Evolutionary conservation across 2,113 vertebrate species (phyloP).

Genomic region (Podarcis raffonei): DNA sequence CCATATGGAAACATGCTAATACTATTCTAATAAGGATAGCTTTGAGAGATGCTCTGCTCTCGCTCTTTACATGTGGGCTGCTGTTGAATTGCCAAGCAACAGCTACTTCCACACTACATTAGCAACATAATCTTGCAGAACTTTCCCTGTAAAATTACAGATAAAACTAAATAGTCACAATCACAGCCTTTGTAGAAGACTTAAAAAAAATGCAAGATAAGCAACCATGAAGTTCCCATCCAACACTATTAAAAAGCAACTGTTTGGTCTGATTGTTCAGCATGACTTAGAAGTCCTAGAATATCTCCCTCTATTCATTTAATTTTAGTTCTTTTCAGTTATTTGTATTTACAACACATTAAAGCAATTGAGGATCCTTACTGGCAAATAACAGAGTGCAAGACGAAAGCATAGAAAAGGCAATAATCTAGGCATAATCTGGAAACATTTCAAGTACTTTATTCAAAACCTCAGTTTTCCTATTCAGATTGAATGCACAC

Average conservation of each 20-base stretch:
- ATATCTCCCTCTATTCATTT: background rate
- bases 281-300: background rate
- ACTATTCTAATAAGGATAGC: slow-evolving; percentile 45
- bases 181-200: slow-evolving; percentile 3
- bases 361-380: background rate
- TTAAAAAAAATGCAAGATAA: background rate
- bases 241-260: background rate
- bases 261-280: background rate
- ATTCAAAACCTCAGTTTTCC: background rate
- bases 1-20: background rate
- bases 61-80: background rate
- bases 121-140: slow-evolving; percentile 21
- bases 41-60: slow-evolving; percentile 28
- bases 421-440: background rate
- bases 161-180: background rate
- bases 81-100: slow-evolving; percentile 23
- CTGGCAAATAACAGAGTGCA: background rate
- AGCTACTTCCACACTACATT: slow-evolving; percentile 26
- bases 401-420: background rate
- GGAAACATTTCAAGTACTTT: background rate
- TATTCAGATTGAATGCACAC: background rate
- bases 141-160: background rate
- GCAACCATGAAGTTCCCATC: background rate
- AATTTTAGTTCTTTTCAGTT: background rate
- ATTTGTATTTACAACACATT: background rate